A percentile compares a stretch with the other conserved stretches of the same genome.
Evolutionary conservation across 2,113 vertebrate genomes (phyloP).

Genomic region (Neolamprologus caudopunctatus): DNA sequence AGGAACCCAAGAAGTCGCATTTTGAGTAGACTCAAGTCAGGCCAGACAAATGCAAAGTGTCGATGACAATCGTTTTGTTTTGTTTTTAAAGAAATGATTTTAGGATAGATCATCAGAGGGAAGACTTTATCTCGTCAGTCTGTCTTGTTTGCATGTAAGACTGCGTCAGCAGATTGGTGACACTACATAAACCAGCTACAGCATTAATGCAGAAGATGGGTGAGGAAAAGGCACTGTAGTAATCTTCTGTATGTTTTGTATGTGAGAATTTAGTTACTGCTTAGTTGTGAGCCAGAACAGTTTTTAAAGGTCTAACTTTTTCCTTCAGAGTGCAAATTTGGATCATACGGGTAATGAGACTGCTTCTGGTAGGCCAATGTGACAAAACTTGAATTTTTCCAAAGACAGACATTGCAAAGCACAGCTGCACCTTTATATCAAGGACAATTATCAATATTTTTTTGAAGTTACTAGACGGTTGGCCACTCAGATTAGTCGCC

Average conservation of each 20-base stretch:
- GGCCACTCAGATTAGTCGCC: not conserved
- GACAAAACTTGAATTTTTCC: constrained; percentile 23
- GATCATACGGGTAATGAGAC: not conserved
- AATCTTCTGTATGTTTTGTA: not conserved
- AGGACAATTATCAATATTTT: not conserved
- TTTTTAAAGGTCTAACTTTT: not conserved
- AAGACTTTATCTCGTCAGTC: not conserved
- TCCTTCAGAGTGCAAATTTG: not conserved
- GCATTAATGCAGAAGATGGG: not conserved
- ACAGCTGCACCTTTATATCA: constrained; percentile 12
- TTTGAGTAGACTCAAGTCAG: constrained; percentile 14
- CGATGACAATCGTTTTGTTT: constrained; percentile 42
- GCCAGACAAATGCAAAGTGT: not conserved
- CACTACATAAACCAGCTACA: not conserved
- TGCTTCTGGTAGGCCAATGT: not conserved
- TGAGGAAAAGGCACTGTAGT: not conserved
- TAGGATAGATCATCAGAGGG: not conserved
- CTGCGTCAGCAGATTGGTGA: not conserved
- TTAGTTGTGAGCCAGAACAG: not conserved
- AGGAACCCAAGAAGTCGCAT: not conserved
- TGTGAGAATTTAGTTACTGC: constrained; percentile 10
- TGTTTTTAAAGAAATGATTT: not conserved
- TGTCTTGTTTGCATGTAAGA: not conserved
- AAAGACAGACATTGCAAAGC: constrained; percentile 15
- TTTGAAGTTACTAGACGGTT: not conserved